These are phyloP conservation scores for Drosophila algonquin DNA, from an alignment of 2,888 invertebrate species.

Conservation along the genomic window DNA sequence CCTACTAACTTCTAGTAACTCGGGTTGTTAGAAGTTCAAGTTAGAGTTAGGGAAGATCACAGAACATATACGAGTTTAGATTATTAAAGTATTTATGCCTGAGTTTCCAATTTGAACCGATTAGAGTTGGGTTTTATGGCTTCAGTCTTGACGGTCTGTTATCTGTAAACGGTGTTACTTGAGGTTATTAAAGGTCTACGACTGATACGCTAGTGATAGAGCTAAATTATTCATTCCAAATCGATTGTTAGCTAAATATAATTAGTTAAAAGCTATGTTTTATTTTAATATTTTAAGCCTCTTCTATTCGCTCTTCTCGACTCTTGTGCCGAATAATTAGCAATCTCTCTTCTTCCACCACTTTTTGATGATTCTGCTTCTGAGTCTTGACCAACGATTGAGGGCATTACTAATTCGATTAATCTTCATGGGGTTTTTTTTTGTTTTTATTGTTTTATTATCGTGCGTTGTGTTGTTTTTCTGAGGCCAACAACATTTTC, in stretches of 20 bases:
- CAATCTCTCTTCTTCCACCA: slow-evolving; percentile 8
- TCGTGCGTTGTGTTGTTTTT: slow-evolving; percentile 32
- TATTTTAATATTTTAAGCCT: too few relatives aligned
- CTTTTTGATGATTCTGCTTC: background rate
- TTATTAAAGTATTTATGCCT: too few relatives aligned
- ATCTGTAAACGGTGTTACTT: too few relatives aligned
- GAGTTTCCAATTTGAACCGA: too few relatives aligned
- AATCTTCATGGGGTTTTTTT: slow-evolving; percentile 30
- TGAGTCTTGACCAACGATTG: slow-evolving; percentile 9
- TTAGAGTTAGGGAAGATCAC: too few relatives aligned
- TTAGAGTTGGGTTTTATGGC: background rate
- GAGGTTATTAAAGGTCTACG: background rate
- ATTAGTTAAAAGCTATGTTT: too few relatives aligned
- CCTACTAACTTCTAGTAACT: background rate
- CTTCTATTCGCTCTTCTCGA: too few relatives aligned
- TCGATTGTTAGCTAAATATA: too few relatives aligned
- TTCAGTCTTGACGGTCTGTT: too few relatives aligned
- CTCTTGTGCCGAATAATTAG: background rate
- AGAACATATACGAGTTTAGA: background rate
- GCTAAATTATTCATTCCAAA: too few relatives aligned
- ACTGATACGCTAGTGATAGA: too few relatives aligned
- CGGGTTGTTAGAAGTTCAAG: background rate
- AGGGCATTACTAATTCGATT: slow-evolving; percentile 48
- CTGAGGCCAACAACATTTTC: slow-evolving; percentile 70
- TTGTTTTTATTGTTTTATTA: slow-evolving; percentile 43